Base-by-base conservation (phyloP, 2,113 vertebrate genomes). In the Rhipidura dahli region DNA sequence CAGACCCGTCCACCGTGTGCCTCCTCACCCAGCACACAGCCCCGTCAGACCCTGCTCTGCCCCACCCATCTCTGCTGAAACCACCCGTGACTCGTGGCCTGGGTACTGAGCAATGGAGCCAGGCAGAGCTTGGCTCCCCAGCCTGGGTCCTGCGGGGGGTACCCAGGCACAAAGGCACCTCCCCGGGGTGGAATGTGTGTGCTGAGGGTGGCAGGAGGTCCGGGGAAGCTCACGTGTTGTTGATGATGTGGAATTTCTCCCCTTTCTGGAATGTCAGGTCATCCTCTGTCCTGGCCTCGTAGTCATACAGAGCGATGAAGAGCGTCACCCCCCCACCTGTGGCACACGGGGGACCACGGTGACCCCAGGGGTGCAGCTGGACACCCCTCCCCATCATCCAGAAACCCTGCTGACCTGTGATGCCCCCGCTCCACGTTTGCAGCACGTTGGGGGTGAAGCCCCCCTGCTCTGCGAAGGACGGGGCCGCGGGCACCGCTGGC, bases 171-270 rank as follows among this genome's bases (percentile, higher is more conserved):
- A 14, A 10, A 37, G 51, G 40, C 54, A 3, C 28, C 22, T 42
- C 31, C 27, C 33, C 2, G 10, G 35, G 40, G 10, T n/a, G 69
- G 3, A 6, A 2, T 2, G 20, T 42, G 31, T 50, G 28, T 6
- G 14, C 14, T 24, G 54, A 16, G 39, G 28, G 49, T n/a, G n/a
- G 27, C 64, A n/a, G 60, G 11, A 63, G 28, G 9, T 2, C 16
- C 1, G 2, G 31, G 7, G 44, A 31, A 13, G 89, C 98, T 98
- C 95, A 99, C 99, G 97, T 98, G 91, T 99, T 99, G 97, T 99
- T 99, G 97, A 99, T 99, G 91, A 99, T 99, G 94, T 99, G 99
- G 92, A 99, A 99, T 96, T 99, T 99, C 93, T 99, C 99, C 78
- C 99, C 99, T 96, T 99, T 99, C 95, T 96, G 97, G 96, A 99